A percentile compares a stretch with the other conserved stretches of the same genome.
These are phyloP conservation scores for Cuniculus paca DNA, from an alignment of 2,797 vertebrate genomes.

Conservation along the genomic window DNA sequence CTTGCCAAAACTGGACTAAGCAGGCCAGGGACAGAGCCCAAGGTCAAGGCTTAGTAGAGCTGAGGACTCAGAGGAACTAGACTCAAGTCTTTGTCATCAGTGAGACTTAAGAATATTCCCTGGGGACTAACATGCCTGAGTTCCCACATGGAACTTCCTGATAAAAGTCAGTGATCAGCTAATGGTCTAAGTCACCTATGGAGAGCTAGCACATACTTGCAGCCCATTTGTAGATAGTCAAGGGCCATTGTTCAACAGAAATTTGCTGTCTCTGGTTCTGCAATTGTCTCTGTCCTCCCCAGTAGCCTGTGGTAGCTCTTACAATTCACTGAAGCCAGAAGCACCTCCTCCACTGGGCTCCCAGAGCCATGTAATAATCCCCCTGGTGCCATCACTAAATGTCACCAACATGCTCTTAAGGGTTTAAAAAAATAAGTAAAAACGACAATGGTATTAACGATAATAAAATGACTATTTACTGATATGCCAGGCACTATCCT, in stretches of 20 bases:
- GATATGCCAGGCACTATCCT: background rate
- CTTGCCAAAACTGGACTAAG: background rate
- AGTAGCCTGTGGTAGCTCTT: background rate
- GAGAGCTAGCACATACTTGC: too few relatives aligned
- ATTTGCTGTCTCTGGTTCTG: background rate
- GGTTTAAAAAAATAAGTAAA: background rate
- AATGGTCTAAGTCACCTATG: background rate
- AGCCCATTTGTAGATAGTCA: background rate
- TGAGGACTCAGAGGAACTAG: background rate
- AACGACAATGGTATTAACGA: background rate
- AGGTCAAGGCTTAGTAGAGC: background rate
- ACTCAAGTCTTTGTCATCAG: background rate
- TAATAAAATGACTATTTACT: background rate
- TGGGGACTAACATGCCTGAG: fast-evolving
- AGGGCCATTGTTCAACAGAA: background rate
- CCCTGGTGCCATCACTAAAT: background rate
- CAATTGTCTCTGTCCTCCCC: background rate
- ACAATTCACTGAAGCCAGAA: background rate
- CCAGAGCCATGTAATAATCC: background rate
- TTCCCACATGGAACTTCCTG: fast-evolving
- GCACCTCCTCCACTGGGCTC: background rate
- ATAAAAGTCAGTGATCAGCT: background rate
- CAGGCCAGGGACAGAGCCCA: background rate
- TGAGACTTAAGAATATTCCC: background rate
- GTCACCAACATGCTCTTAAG: background rate